Evolutionary conservation across 1,140 invertebrate genomes (phyloP), one percentile per base, ranked within the genome.

Genomic region (Sarcophaga peregrina): DNA sequence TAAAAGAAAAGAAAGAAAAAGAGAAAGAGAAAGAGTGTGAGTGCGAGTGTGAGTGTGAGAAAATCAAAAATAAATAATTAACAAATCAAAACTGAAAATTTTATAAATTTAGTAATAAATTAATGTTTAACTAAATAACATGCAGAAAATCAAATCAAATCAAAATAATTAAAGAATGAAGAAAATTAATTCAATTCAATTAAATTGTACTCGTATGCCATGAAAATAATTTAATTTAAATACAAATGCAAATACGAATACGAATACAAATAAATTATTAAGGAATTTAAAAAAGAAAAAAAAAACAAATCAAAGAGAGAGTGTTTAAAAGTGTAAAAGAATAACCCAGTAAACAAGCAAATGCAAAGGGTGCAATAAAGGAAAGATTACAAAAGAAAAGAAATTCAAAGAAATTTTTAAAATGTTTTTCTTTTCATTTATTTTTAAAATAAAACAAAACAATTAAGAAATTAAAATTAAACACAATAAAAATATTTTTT

Each of bases 341-440:
- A 52, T 17, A 8, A 13, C 6, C 13, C n/a, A n/a, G n/a, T n/a
- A 20, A 82, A 52, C 9, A 82, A 74, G 46, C 1, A 74, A 50
- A 74, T 45, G 13, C 9, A 74, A 74, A 74, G 11, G 11, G 54
- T 25, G 8, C 46, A 74, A 74, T 74, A 74, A 47, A 74, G 46
- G 10, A 45, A 74, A 73, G 7, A 9, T 73, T 6, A 73, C 45
- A 46, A n/a, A 11, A 75, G 73, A 3, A 45, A 46, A 46, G 10
- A 46, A 46, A 75, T 75, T 74, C 13, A 75, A 75, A 25, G 13
- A 46, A 75, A 75, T 46, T 62, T 17, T 82, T 68, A 68, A 52
- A 17, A 46, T 13, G 6, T 46, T 20, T n/a, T n/a, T n/a, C n/a
- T n/a, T n/a, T 15, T 68, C 9, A 25, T 47, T 62, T 50, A 37